phyloP scores from a whole-genome alignment of 2,113 vertebrate genomes.

The Pantherophis guttatus region DNA sequence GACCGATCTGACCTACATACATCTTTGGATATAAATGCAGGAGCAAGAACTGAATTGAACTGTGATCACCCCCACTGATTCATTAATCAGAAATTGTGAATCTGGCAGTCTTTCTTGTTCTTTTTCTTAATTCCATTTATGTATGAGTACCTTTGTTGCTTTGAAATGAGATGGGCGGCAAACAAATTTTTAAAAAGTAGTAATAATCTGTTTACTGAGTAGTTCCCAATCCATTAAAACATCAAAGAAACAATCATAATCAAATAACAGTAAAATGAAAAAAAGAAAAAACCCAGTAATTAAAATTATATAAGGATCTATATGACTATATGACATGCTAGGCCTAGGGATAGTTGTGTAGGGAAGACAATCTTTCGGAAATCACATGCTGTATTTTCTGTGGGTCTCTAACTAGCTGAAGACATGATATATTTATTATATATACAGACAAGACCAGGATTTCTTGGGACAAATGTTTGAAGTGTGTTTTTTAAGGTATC shows the following conservation, averaged over 20 bases:
- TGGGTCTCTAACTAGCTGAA: neutral
- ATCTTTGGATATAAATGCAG: neutral
- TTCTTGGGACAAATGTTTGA: neutral
- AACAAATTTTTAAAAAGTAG: neutral
- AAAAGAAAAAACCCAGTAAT: neutral
- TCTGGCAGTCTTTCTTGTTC: neutral
- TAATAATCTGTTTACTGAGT: neutral
- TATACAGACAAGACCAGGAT: neutral
- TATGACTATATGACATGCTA: neutral
- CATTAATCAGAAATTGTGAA: neutral
- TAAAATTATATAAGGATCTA: neutral
- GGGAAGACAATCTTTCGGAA: neutral
- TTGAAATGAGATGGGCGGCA: neutral
- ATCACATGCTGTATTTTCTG: neutral
- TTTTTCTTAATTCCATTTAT: neutral
- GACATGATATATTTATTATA: neutral
- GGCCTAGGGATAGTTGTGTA: neutral
- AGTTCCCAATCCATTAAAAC: neutral
- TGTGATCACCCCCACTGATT: neutral
- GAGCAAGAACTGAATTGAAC: neutral
- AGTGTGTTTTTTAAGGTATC: neutral
- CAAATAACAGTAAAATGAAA: neutral
- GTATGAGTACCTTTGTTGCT: neutral
- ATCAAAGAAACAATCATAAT: neutral
- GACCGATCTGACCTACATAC: neutral